Evolutionary conservation across 2,888 invertebrate genomes (phyloP), one percentile per base, ranked within the genome.

Genomic region (Xestia xanthographa): DNA sequence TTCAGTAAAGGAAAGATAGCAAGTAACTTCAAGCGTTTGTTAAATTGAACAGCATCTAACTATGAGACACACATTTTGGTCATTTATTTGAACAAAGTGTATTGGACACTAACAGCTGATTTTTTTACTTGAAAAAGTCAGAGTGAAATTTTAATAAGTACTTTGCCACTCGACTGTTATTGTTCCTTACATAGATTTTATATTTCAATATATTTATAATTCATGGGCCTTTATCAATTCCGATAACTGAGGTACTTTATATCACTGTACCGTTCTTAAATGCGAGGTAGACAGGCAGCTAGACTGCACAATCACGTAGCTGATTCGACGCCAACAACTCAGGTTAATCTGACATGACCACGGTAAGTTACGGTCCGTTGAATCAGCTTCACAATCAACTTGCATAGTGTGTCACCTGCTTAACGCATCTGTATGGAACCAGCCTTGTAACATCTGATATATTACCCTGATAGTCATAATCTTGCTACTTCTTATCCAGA

Each of bases 301-400:
- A 82, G 60, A 5, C 67, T 66, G 20, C 45, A 71, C 45, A 77
- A 72, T 69, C 43, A 69, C 62, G 29, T 62, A 22, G 34, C 66
- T 72, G 83, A 81, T 83, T 72, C 72, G 60, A 66, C 38, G 56
- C 56, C 56, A 72, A 72, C 69, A 79, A 79, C 72, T 81, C 72
- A 83, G 45, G 62, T 20, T 82, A 80, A 83, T 79, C 83, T 20
- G 81, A 70, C 81, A 66, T 79, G 72, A 69, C 72, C 22, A 69
- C 72, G 60, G 50, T 45, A 45, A 83, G 66, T 66, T 83, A 72
- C 56, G 66, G 66, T 62, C 26, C 34, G 60, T 14, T 62, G 68
- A 79, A 78, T 72, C 79, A 12, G 53, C 60, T 66, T 34, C 72
- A 79, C 79, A 70, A 83, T 79, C 83, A 79, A 34, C 60, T 70